Conservation (phyloP, 2,113 vertebrate species). For the Ariopsis seemanni region DNA sequence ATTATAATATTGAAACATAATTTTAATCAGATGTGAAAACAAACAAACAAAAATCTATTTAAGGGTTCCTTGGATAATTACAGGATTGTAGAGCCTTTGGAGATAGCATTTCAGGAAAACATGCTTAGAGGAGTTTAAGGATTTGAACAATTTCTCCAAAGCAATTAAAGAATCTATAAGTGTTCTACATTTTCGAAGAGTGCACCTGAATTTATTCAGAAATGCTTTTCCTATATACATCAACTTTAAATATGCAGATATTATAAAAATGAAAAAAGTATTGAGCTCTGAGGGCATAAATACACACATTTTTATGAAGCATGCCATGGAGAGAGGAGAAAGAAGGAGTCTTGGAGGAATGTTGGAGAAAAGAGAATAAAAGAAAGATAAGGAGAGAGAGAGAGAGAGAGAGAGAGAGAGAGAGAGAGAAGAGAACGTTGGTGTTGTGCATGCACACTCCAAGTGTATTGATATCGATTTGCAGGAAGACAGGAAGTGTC, state of each 20-base stretch:
- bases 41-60: too few relatives aligned
- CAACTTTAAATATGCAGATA: not conserved
- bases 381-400: not conserved
- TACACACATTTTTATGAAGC: not conserved
- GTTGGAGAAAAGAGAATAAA: not conserved
- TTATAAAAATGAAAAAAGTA: not conserved
- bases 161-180: not conserved
- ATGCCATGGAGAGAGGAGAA: not conserved
- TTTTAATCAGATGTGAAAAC: too few relatives aligned
- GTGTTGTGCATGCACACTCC: not conserved
- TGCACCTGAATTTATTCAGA: not conserved
- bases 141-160: not conserved
- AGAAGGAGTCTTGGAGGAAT: not conserved
- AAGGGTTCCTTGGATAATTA: too few relatives aligned
- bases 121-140: not conserved
- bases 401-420: not conserved
- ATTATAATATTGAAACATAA: not conserved
- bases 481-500: conserved; percentile 17
- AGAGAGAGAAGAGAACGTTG: not conserved
- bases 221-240: not conserved
- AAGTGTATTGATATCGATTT: not conserved
- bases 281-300: not conserved
- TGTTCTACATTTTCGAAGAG: not conserved
- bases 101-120: not conserved
- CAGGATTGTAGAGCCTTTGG: not conserved